Evolutionary conservation across 2,113 vertebrate genomes (phyloP), one percentile per base, ranked within the genome.

Genomic region (Bostrychus sinensis): DNA sequence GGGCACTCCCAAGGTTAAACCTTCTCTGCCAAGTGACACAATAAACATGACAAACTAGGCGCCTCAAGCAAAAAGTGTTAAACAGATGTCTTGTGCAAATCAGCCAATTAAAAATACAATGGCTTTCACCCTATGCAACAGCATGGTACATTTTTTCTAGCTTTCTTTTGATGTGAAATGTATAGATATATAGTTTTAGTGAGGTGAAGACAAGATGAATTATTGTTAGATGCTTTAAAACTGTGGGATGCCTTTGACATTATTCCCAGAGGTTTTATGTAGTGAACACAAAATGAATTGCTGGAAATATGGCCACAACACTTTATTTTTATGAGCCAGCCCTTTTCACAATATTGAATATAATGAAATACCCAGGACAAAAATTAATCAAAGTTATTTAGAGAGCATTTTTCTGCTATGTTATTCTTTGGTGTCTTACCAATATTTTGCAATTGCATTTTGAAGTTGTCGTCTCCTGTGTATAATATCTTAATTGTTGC

Each of bases 1-100:
- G 88, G 86, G 85, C 77, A 78, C 88, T 87, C 81, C 79, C 82
- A 88, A 85, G 88, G 89, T 93, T 92, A 91, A 91, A 68, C 64
- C 78, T 61, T 48, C 65, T 82, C 76, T 87, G 75, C 83, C 82
- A 89, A 89, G 83, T 89, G 81, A 89, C 83, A 86, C 83, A 77
- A 86, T 88, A 78, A 89, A 90, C 81, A 85, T 82, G 79, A 89
- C 82, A 87, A 86, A 85, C 84, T 84, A 64, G 80, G 76, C 62
- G 70, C 75, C 69, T 12, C n/a, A 30, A 20, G 28, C 28, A 9
- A 34, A 48, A 2, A 11, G 20, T 75, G 71, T 67, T 80, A 54
- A 70, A 39, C 61, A 53, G 34, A 87, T 76, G 82, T 57, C 58
- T 69, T 81, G 83, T 86, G 53, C 16, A 42, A 86, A 53, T 25